Base-by-base conservation (phyloP, 2,797 vertebrate species). In the Cynodonichthys magdalenae region DNA sequence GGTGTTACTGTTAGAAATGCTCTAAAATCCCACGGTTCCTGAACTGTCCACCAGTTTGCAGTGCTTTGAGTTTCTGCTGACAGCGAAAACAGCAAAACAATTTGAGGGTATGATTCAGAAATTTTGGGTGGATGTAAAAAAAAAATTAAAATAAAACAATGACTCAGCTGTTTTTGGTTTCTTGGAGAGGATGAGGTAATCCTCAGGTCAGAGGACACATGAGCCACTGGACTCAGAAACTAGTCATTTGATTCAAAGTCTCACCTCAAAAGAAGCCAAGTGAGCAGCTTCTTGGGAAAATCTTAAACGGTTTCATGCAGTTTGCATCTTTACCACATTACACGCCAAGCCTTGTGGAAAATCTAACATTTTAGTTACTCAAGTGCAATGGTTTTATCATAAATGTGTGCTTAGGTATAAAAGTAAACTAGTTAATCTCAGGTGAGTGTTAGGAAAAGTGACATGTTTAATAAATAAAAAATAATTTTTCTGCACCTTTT, bases 181-280 rank as follows among this genome's bases (percentile, higher is more conserved):
- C 64, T 54, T 69, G 65, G 77, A 76, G 66, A 79, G 53, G 11
- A 36, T 59, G 50, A 69, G 47, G 57, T 69, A 49, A 71, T 56
- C 36, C 45, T 58, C 17, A 27, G 75, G 69, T 59, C 60, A 75
- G 63, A 42, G 42, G 59, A 60, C 59, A 79, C 72, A 54, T 62
- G 67, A 76, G 19, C 65, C 28, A 9, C 0, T 39, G 8, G 31
- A 65, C 53, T 75, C 58, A 8, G 24, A 66, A 52, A 62, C 8
- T 29, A n/a, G 65, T 44, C 59, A 82, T 68, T 60, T 55, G 77
- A 83, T 72, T 77, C 72, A 58, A 60, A 64, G n/a, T 61, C 53
- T 79, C 49, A 6, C 8, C 44, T 77, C 75, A 61, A 52, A 12
- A 39, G 14, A 46, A 31, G 39, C 19, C 8, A 74, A 50, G 48